Conservation (phyloP, 2,797 vertebrate genomes). For the Carduelis carduelis region DNA sequence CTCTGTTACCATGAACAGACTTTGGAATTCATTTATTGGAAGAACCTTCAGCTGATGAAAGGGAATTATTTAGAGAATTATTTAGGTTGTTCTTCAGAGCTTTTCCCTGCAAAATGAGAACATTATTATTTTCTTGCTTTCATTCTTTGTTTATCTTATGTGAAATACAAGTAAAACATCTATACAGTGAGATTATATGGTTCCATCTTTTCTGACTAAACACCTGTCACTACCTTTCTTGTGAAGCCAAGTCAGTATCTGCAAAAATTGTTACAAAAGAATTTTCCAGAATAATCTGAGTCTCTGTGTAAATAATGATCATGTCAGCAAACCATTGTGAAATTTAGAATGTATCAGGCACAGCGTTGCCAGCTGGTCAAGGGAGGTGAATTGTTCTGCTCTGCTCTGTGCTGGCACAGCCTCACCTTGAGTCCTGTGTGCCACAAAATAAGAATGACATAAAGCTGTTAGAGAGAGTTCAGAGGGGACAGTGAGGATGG, state of each 20-base stretch:
- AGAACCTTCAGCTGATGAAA: background rate
- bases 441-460: background rate
- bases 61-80: background rate
- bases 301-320: background rate
- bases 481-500: background rate
- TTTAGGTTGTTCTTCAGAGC: background rate
- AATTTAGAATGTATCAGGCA: background rate
- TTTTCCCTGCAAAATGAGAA: background rate
- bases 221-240: background rate
- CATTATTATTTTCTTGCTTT: background rate
- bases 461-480: background rate
- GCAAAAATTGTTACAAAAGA: background rate
- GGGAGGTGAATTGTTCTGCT: background rate
- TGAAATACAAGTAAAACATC: background rate
- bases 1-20: background rate
- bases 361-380: rapidly evolving
- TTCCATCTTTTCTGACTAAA: background rate
- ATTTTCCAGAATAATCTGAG: background rate
- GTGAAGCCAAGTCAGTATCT: background rate
- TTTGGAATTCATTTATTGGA: background rate
- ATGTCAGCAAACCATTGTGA: background rate
- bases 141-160: background rate
- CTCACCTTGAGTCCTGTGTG: background rate
- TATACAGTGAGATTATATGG: background rate
- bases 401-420: background rate